Base-by-base conservation (phyloP, 2,888 invertebrate genomes). In the Ichneumon xanthorius region DNA sequence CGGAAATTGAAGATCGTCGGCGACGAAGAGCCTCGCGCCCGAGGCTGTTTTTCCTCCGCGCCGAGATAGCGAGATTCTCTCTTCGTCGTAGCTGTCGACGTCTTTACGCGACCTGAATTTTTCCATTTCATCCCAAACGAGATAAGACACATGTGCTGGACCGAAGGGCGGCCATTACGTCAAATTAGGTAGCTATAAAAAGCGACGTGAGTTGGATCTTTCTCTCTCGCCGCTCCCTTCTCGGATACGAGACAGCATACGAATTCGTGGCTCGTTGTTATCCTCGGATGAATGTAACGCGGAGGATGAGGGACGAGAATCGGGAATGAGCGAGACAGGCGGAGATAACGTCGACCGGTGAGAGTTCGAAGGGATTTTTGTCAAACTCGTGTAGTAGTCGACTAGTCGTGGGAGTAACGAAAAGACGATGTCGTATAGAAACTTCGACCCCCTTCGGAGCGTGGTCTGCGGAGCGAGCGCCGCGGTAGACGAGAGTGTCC, bases 131-230 rank as follows among this genome's bases (percentile, higher is more conserved):
- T 87, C 85, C 75, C 48, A 53, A 70, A 68, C 16, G 55, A 85
- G 88, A 89, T 88, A 88, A 53, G 53, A 61, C 19, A 19, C 37
- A 58, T 65, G 48, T 22, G 53, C 37, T 65, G 71, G 78, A 55
- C 77, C 75, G 63, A 73, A 58, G 86, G 83, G 80, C 80, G 63
- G 79, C 83, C 88, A 88, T 89, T 88, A 88, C 86, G 89, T 89
- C 88, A 88, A 90, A 89, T 89, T 89, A 89, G 87, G 84, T 81
- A 84, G 86, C 85, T 85, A 87, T 89, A 87, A 87, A 87, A 86
- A 80, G 30, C 30, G 55, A 65, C 58, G 53, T 85, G 65, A 70
- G 75, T 55, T 58, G 55, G 68, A 11, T 75, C 72, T 84, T 80
- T 71, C 82, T 80, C 70, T 40, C 65, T 82, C 0, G 6, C 14